Percentiles rank a stretch among this genome's conserved stretches.
phyloP scores from a whole-genome alignment of 1,140 invertebrate species.

The Argopecten irradians region DNA sequence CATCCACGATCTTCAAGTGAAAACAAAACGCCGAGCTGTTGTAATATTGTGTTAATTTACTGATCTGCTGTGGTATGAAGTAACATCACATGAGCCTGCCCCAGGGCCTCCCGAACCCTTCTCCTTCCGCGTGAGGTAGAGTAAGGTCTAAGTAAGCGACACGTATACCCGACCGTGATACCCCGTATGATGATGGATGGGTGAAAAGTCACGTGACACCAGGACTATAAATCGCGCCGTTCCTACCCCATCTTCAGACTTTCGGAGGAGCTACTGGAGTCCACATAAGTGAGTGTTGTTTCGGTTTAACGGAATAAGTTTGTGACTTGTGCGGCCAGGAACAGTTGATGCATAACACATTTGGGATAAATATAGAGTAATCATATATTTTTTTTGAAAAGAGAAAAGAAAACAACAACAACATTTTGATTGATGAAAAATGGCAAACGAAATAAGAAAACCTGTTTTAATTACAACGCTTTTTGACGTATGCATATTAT shows the following conservation, averaged over 20 bases:
- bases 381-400: background rate
- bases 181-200: background rate
- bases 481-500: no score
- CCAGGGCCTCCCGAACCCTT: background rate
- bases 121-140: background rate
- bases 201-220: background rate
- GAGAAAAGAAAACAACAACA: no score
- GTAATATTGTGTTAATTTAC: background rate
- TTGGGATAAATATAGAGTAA: background rate
- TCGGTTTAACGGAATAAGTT: background rate
- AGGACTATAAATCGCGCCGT: background rate
- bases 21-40: background rate
- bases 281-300: conserved; percentile 1
- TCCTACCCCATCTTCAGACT: background rate
- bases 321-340: background rate
- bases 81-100: conserved; percentile 8
- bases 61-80: background rate
- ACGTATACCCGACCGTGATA: conserved; percentile 6
- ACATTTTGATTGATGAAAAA: no score
- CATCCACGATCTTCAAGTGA: background rate
- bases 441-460: no score
- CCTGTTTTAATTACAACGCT: no score
- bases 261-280: background rate
- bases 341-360: background rate
- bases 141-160: background rate